Evolutionary conservation across 2,797 vertebrate species (phyloP).

Genomic region (Cirrhinus mrigala): DNA sequence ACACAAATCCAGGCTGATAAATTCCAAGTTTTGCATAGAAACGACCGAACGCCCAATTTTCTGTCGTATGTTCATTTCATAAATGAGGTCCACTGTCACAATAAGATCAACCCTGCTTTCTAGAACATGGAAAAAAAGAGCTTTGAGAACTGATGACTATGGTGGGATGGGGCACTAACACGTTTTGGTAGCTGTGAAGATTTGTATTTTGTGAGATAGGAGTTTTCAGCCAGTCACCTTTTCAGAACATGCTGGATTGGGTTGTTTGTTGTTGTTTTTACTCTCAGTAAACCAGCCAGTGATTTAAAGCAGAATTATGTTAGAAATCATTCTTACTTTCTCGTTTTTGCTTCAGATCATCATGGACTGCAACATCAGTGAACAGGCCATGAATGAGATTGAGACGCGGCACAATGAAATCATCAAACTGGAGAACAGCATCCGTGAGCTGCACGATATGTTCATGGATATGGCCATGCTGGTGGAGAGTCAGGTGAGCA

Average conservation of each 20-base stretch:
- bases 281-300: not conserved
- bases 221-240: not conserved
- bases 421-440: constrained; percentile 95
- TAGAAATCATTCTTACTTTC: not conserved
- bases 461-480: constrained; percentile 97
- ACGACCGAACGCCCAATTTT: too few species aligned
- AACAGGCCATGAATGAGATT: constrained; percentile 94
- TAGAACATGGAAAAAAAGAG: too few species aligned
- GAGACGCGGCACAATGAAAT: constrained; percentile 95
- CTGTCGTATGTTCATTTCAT: too few species aligned
- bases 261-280: not conserved
- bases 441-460: constrained; percentile 95
- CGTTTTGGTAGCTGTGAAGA: not conserved
- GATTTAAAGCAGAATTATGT: not conserved
- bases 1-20: too few species aligned
- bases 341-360: constrained; percentile 81
- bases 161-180: not conserved
- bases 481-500: constrained; percentile 90
- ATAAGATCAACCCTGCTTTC: too few species aligned
- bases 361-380: constrained; percentile 96
- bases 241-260: not conserved
- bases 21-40: too few species aligned
- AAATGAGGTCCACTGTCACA: too few species aligned
- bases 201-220: not conserved
- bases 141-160: too few species aligned